A percentile compares a stretch with the other conserved stretches of the same genome.
These are phyloP conservation scores for Notolepis coatsorum DNA, from an alignment of 2,797 vertebrate species.

Conservation along the genomic window DNA sequence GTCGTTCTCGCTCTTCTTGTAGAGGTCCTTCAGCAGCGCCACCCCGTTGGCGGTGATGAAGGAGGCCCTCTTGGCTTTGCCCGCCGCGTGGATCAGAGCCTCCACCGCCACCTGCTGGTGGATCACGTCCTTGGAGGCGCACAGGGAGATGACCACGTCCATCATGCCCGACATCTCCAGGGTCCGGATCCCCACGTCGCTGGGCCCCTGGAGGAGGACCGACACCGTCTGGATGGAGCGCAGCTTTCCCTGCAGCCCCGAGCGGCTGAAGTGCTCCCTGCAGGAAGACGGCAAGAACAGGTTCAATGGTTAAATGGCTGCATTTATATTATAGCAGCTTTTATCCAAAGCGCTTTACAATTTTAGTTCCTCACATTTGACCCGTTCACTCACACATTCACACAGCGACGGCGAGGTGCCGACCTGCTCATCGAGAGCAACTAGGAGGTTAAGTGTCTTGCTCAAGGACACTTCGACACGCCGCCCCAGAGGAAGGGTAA, in stretches of 20 bases:
- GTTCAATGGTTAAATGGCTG: no score
- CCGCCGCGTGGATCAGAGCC: constrained; percentile 93
- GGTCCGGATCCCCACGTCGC: constrained; percentile 90
- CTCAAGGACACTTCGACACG: no score
- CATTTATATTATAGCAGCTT: no score
- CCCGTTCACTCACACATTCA: no score
- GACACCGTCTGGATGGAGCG: constrained; percentile 94
- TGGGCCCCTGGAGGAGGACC: constrained; percentile 94
- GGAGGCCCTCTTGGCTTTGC: constrained; percentile 95
- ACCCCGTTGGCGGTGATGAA: constrained; percentile 97
- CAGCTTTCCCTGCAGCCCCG: constrained; percentile 83
- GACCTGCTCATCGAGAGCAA: no score
- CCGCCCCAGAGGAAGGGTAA: no score
- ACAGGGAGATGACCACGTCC: constrained; percentile 91
- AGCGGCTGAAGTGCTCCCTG: constrained; percentile 88
- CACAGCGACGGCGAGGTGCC: no score
- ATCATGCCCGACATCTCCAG: constrained; percentile 95
- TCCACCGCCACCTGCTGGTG: constrained; percentile 97
- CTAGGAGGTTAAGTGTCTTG: no score
- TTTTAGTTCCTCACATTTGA: no score
- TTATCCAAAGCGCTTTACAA: no score
- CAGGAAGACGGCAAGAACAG: constrained; percentile 18
- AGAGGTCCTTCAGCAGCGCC: constrained; percentile 95
- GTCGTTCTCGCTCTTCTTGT: constrained; percentile 95
- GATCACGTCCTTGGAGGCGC: constrained; percentile 86